Percentiles rank a stretch among this genome's conserved stretches.
Evolutionary conservation across 2,888 invertebrate genomes (phyloP).

Genomic region (Cheilosia grossa): DNA sequence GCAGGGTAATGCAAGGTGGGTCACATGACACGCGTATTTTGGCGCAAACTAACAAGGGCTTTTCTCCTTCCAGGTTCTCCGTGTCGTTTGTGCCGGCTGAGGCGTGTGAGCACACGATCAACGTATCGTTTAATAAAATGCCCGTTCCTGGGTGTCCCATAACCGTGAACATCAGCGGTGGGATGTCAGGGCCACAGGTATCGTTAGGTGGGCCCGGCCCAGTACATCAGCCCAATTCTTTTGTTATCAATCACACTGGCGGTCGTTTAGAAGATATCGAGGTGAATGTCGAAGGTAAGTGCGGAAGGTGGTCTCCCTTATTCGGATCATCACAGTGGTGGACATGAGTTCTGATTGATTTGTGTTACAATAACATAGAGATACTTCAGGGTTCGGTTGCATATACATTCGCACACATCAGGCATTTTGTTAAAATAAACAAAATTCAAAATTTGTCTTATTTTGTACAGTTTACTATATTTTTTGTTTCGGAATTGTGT

Average conservation of each 20-base stretch:
- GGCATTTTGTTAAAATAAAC: constrained; percentile 50
- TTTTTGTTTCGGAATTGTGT: constrained; percentile 53
- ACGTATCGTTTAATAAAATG: constrained; percentile 98
- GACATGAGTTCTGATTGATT: constrained; percentile 47
- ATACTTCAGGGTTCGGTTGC: constrained; percentile 44
- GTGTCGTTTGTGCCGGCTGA: constrained; percentile 98
- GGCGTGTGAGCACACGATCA: constrained; percentile 96
- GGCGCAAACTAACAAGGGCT: constrained; percentile 76
- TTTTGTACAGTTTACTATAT: constrained; percentile 28
- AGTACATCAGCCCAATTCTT: constrained; percentile 88
- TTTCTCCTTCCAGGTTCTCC: constrained; percentile 87
- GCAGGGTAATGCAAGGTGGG: constrained; percentile 89
- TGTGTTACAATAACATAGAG: constrained; percentile 24
- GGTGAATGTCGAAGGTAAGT: constrained; percentile 96
- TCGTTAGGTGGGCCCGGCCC: constrained; percentile 89
- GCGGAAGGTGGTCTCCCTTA: constrained; percentile 35
- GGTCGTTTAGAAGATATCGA: constrained; percentile 96
- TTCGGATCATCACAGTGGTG: constrained; percentile 60
- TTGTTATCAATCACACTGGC: constrained; percentile 91
- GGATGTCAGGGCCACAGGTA: constrained; percentile 87
- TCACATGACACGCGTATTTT: not conserved
- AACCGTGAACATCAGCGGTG: constrained; percentile 89
- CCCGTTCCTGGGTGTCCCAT: constrained; percentile 95
- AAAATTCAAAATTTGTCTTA: constrained; percentile 42
- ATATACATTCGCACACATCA: constrained; percentile 65